Base-by-base conservation (phyloP, 2,888 invertebrate species). In the Hecatera dysodea region DNA sequence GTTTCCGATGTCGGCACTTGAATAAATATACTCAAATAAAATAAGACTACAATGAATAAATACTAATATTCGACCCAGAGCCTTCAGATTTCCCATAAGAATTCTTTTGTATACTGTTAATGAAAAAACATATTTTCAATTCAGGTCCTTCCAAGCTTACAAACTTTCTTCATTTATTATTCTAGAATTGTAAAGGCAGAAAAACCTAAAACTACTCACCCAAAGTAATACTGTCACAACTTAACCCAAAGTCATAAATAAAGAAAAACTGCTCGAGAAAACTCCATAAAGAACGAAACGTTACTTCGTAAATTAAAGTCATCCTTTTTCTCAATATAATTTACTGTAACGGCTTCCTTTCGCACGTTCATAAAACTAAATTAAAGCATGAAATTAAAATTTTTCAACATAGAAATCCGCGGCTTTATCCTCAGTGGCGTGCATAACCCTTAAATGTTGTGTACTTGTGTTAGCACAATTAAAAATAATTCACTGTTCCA, bases 401-500 rank as follows among this genome's bases (percentile, higher is more conserved):
- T 71, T 57, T 52, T 46, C 52, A 27, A 74, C 67, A 70, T 62
- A 67, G 59, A 79, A 69, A 56, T 53, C 73, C 66, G 67, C 69
- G 44, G 71, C 61, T 63, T 74, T 56, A 62, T 50, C 22, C 67
- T 50, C 61, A 75, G 61, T 68, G 71, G 73, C 70, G 59, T 70
- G 70, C 62, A 17, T 44, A 60, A 62, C 74, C 70, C 67, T 76
- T 48, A 69, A 72, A 75, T 60, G 72, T 67, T 63, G 48, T 73
- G 22, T 56, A 15, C 22, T 48, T 48, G 22, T 48, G 48, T 11
- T 22, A 48, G 22, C 22, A 70, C 78, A 82, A 85, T 88, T 86
- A 87, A 88, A n/a, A 87, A 87, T 88, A 86, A 83, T 80, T 84
- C 79, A 81, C 69, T 68, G 67, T 82, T 82, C 71, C 79, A 78